phyloP scores from a whole-genome alignment of 2,797 vertebrate species.

The Lepus townsendii region DNA sequence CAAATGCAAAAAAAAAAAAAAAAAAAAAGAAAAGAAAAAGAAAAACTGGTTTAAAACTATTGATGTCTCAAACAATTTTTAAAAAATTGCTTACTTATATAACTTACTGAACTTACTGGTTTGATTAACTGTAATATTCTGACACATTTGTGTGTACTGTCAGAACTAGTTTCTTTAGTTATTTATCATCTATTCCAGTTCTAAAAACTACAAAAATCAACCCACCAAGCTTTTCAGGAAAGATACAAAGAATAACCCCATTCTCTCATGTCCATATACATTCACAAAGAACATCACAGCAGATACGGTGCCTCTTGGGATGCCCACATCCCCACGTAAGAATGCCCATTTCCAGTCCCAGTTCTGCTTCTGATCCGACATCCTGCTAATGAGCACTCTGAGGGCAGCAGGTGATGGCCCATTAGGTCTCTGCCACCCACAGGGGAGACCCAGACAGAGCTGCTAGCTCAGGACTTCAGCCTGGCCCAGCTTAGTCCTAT shows the following conservation, averaged over 20 bases:
- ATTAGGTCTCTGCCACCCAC: too few species aligned
- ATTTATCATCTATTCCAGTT: conserved; percentile 1
- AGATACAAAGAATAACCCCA: background rate
- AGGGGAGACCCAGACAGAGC: too few species aligned
- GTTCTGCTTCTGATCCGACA: too few species aligned
- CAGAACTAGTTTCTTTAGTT: conserved; percentile 13
- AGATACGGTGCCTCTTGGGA: too few species aligned
- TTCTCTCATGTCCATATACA: background rate
- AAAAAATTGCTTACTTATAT: background rate
- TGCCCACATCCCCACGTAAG: too few species aligned
- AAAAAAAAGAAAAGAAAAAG: background rate
- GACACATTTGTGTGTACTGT: background rate
- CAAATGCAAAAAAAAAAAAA: background rate
- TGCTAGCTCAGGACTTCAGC: too few species aligned
- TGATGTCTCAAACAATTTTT: background rate
- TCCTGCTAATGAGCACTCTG: too few species aligned
- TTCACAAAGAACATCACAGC: background rate
- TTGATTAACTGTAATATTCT: conserved; percentile 45
- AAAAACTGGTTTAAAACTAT: conserved; percentile 42
- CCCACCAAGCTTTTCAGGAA: background rate
- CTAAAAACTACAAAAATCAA: conserved; percentile 49
- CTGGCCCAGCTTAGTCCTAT: background rate
- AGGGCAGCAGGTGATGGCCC: too few species aligned
- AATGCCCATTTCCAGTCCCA: too few species aligned
- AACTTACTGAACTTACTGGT: background rate